Conservation (phyloP, 1,140 invertebrate species). For the Drosophila melanogaster region DNA sequence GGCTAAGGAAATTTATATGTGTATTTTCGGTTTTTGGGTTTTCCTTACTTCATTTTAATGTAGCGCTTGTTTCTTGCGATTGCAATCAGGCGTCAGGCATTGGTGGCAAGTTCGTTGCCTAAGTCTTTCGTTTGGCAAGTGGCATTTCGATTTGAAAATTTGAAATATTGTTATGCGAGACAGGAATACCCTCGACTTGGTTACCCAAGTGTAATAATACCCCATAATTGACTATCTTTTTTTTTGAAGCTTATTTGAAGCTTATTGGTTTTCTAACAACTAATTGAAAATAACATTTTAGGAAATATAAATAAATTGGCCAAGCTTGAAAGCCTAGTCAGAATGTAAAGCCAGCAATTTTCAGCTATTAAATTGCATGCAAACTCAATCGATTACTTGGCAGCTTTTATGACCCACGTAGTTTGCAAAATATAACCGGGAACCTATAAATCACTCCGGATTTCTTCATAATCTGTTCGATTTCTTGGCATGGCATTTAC, state of each 20-base stretch:
- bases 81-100: constrained; percentile 23
- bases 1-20: constrained; percentile 70
- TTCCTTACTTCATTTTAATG: constrained; percentile 21
- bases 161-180: background rate
- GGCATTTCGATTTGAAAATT: constrained; percentile 13
- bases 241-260: too few relatives aligned
- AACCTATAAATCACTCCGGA: constrained; percentile 24
- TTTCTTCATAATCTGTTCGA: constrained; percentile 23
- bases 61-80: constrained; percentile 3
- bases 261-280: too few relatives aligned
- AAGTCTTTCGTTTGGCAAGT: constrained; percentile 72
- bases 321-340: too few relatives aligned
- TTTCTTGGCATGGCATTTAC: constrained; percentile 32
- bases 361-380: too few relatives aligned
- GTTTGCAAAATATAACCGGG: constrained; percentile 12
- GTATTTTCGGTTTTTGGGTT: constrained; percentile 30
- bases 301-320: too few relatives aligned
- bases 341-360: too few relatives aligned
- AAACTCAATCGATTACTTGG: background rate
- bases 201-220: too few relatives aligned
- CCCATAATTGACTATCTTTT: too few relatives aligned
- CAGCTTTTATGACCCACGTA: background rate
- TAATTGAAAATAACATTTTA: too few relatives aligned
- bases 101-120: constrained; percentile 71
- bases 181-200: background rate